Evolutionary conservation across 2,113 vertebrate genomes (phyloP).

Genomic region (Castor canadensis): DNA sequence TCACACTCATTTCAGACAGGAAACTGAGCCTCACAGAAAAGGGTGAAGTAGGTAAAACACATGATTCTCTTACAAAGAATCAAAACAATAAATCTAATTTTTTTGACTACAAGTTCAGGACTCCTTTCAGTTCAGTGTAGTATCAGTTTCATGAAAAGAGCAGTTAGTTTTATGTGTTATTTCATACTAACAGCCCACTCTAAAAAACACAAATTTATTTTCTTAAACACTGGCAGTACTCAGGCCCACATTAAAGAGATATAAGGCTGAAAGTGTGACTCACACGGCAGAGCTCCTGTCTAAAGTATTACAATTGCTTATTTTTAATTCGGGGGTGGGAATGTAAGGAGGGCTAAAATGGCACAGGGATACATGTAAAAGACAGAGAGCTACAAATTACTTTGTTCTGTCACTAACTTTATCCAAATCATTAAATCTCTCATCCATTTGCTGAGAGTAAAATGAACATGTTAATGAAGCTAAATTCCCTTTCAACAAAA

Average conservation of each 20-base stretch:
- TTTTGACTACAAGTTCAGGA: background rate
- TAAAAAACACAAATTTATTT: background rate
- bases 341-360: background rate
- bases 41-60: background rate
- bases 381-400: background rate
- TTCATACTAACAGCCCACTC: background rate
- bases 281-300: no score
- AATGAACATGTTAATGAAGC: conserved; percentile 30
- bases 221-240: background rate
- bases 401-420: conserved; percentile 8
- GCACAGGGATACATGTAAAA: background rate
- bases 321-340: background rate
- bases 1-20: background rate
- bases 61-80: background rate
- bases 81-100: background rate
- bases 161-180: background rate
- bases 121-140: background rate
- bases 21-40: background rate
- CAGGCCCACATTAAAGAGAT: background rate
- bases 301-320: background rate
- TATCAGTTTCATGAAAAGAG: background rate
- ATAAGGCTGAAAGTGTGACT: background rate
- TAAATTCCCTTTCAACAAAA: conserved; percentile 33
- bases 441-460: background rate
- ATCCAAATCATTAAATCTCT: background rate